Base-by-base conservation (phyloP, 2,888 invertebrate species). In the Ochlodes sylvanus region DNA sequence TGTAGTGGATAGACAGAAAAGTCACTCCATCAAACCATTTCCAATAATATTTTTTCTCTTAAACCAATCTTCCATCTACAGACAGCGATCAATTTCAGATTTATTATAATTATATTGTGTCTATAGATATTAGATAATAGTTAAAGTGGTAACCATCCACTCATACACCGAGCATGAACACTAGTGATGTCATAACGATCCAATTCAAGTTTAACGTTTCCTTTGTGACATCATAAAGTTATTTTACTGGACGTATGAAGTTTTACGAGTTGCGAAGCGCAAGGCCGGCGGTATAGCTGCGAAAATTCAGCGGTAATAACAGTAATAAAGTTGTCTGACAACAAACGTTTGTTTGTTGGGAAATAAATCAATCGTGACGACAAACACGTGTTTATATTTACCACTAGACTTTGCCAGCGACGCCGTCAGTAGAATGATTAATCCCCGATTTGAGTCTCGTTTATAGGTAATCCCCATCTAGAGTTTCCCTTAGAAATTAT, bases 161-260 rank as follows among this genome's bases (percentile, higher is more conserved):
- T 27, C 27, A 27, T 5, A 27, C 27, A 27, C 27, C 27, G 27
- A 27, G 5, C 50, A 19, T 10, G 50, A 50, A 50, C 19, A 12
- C 9, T 3, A 47, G 50, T 50, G 50, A 50, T 10, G 19, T 19
- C 50, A 50, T 50, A 10, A 19, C 50, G 44, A 50, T 12, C 17
- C 47, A 47, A 47, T 17, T 47, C 55, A 64, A 19, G 63, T 72
- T 76, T 76, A 70, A 74, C 75, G 74, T 75, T 75, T 76, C 76
- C 76, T 76, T 72, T 74, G 75, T 75, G 75, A 74, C 76, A 72
- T 72, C 75, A 73, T 76, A 58, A 68, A 72, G 69, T 71, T 65
- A 70, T 70, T 68, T 71, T 52, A 42, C 63, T 60, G 32, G 55
- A 63, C 50, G 44, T 64, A 55, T 12, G 63, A 54, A 19, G 41